phyloP scores from a whole-genome alignment of 2,888 invertebrate genomes.

The Oxytorus armatus region DNA sequence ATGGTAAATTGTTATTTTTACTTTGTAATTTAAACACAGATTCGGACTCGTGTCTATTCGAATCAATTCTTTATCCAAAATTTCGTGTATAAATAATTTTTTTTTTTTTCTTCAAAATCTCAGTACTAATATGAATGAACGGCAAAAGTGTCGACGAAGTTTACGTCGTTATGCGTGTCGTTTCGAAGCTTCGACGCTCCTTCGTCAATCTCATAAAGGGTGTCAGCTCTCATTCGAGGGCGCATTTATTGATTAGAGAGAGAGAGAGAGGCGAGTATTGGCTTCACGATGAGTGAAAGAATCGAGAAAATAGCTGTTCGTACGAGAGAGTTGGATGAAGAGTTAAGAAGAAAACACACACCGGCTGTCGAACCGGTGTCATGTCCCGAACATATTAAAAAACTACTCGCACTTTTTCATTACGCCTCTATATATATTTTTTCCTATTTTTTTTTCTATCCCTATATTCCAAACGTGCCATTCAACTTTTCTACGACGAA shows the following conservation, averaged over 20 bases:
- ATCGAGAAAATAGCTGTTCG: conserved; percentile 33
- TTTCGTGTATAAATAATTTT: no score
- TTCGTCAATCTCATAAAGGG: conserved; percentile 1
- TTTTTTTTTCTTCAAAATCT: no score
- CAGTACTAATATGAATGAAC: no score
- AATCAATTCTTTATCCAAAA: no score
- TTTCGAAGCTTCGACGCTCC: conserved; percentile 17
- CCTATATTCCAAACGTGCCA: background rate
- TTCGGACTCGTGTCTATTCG: no score
- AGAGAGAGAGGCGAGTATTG: no score
- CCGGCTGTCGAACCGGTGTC: conserved; percentile 62
- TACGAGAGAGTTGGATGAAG: conserved; percentile 13
- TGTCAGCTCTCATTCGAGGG: conserved; percentile 40
- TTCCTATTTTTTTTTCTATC: conserved; percentile 7
- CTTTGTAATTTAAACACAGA: no score
- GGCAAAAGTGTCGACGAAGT: conserved; percentile 17
- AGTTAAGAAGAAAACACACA: conserved; percentile 49
- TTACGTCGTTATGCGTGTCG: conserved; percentile 28
- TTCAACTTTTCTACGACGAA: conserved; percentile 32
- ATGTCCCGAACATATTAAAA: conserved; percentile 68
- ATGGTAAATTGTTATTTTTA: no score
- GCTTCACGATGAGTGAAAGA: conserved; percentile 36
- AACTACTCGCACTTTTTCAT: conserved; percentile 61
- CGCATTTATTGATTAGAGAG: conserved; percentile 59
- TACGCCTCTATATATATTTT: conserved; percentile 21